Evolutionary conservation across 2,888 invertebrate genomes (phyloP), one percentile per base, ranked within the genome.

Genomic region (Diaprepes abbreviatus): DNA sequence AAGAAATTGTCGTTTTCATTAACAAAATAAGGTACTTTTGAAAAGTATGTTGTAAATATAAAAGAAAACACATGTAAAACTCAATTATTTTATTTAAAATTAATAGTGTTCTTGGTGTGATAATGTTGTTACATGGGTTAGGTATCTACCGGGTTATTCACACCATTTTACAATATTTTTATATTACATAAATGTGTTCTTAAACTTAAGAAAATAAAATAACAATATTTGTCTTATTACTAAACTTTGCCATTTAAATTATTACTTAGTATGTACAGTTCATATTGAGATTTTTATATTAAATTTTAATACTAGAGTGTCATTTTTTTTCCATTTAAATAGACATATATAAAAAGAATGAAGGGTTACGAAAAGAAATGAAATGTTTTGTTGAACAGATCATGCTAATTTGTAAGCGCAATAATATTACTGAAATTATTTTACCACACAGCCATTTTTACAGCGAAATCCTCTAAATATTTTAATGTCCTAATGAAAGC

Each of bases 31-130:
- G n/a, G n/a, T n/a, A n/a, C n/a, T n/a, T n/a, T n/a, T n/a, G n/a
- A n/a, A n/a, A n/a, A n/a, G n/a, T n/a, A n/a, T n/a, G n/a, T n/a
- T n/a, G n/a, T n/a, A n/a, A n/a, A n/a, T n/a, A n/a, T n/a, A n/a
- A n/a, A n/a, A n/a, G 50, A 36, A 50, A 36, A 19, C n/a, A 1
- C 7, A 4, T n/a, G 16, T 60, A 60, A 54, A 67, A 67, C 67
- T 67, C 60, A 67, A 60, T 60, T 67, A 67, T 50, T 58, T 67
- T 67, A 60, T 60, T 67, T 67, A 40, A 67, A 67, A 67, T 67
- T 55, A 60, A 67, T 66, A 66, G 67, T 67, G 62, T 60, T 48
- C 31, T 24, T 45, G 45, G 60, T 40, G 67, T 60, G 67, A 67
- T 43, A 40, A 57, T n/a, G 48, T 57, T 43, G 52, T 67, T 60